Conservation (phyloP, 2,113 vertebrate species). For the Athene noctua region DNA sequence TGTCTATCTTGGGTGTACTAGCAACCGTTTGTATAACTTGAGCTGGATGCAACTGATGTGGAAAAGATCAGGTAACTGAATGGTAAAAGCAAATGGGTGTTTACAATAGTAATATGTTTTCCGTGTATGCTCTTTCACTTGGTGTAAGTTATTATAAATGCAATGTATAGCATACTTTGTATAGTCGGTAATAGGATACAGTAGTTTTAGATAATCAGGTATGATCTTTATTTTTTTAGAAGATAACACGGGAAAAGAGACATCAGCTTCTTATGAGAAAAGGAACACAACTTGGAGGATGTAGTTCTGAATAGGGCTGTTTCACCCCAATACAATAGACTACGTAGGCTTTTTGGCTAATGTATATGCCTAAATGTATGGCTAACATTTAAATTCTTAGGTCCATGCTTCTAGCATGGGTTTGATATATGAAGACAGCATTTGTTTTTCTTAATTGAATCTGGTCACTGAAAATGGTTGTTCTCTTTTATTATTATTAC, state of each 20-base stretch:
- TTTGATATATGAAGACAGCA: not conserved
- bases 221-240: not conserved
- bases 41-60: not conserved
- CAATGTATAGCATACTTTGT: not conserved
- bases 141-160: not conserved
- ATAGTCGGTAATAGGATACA: not conserved
- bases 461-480: not conserved
- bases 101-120: not conserved
- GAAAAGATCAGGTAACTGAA: not conserved
- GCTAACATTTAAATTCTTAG: not conserved
- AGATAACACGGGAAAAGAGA: not conserved
- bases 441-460: not conserved
- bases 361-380: not conserved
- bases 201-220: not conserved
- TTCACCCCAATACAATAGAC: not conserved
- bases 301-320: not conserved
- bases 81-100: not conserved
- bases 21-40: not conserved
- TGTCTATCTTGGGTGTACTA: not conserved
- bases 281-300: not conserved
- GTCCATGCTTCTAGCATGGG: not conserved
- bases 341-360: not conserved
- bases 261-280: not conserved
- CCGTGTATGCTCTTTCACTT: not conserved
- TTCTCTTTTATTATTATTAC: not conserved